Conservation (phyloP, 2,888 invertebrate species). For the Pammene aurita region DNA sequence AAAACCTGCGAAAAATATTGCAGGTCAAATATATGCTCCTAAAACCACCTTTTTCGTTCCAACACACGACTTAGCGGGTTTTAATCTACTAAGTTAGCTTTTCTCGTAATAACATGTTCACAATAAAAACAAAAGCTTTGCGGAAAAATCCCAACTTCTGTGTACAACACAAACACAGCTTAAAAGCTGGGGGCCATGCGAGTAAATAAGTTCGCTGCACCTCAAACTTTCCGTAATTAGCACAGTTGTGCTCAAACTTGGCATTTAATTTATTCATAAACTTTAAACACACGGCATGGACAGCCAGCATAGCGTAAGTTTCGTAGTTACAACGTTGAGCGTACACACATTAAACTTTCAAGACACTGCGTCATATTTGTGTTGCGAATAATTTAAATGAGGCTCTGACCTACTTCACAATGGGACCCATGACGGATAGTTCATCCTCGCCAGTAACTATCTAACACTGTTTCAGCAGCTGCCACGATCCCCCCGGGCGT, state of each 20-base stretch:
- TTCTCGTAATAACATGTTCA: slow-evolving; percentile 8
- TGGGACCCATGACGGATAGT: background rate
- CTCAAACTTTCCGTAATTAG: slow-evolving; percentile 39
- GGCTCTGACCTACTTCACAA: slow-evolving; percentile 4
- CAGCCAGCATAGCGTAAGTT: slow-evolving; percentile 19
- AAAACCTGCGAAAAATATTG: background rate
- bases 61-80: background rate
- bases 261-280: slow-evolving; percentile 39
- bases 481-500: background rate
- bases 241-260: slow-evolving; percentile 38
- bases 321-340: slow-evolving; percentile 22
- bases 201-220: slow-evolving; percentile 38
- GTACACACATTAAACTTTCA: slow-evolving; percentile 11
- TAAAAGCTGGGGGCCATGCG: slow-evolving; percentile 19
- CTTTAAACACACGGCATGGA: slow-evolving; percentile 27
- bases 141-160: slow-evolving; percentile 15
- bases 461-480: background rate
- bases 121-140: slow-evolving; percentile 13
- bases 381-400: background rate
- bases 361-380: slow-evolving; percentile 9
- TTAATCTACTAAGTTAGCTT: slow-evolving; percentile 10
- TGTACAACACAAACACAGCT: slow-evolving; percentile 22
- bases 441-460: background rate
- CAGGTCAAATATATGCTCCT: background rate
- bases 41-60: background rate